Percentiles rank a stretch among this genome's conserved stretches.
These are phyloP conservation scores for Phymatocera aterrima DNA, from an alignment of 2,888 invertebrate species.

Conservation along the genomic window DNA sequence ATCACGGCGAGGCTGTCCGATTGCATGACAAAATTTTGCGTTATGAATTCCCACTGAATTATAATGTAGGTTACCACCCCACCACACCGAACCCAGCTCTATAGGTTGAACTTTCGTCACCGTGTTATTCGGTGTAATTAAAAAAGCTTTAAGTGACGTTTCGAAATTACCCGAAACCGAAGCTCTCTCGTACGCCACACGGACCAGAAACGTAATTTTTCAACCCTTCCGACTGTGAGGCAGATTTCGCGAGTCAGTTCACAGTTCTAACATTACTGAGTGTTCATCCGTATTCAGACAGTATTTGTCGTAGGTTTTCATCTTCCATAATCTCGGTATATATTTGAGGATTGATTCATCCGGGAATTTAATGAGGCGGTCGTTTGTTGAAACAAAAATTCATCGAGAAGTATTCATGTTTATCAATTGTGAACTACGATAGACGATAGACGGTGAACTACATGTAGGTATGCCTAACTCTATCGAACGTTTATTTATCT, in stretches of 20 bases:
- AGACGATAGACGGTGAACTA: no score
- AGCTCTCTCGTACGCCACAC: constrained; percentile 4
- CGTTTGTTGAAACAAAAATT: no score
- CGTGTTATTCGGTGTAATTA: constrained; percentile 34
- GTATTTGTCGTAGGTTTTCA: no score
- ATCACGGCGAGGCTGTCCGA: not conserved
- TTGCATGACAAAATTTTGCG: not conserved
- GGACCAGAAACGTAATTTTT: constrained; percentile 19
- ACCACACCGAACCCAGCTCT: no score
- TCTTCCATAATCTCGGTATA: no score
- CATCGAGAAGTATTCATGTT: no score
- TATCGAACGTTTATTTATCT: no score
- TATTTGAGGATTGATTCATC: no score
- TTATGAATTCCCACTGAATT: not conserved
- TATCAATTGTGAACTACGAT: no score
- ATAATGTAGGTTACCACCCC: constrained; percentile 20
- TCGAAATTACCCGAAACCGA: constrained; percentile 8
- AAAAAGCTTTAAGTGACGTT: constrained; percentile 29
- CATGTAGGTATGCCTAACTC: no score
- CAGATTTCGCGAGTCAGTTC: constrained; percentile 5
- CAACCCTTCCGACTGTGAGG: constrained; percentile 12
- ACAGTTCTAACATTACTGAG: not conserved
- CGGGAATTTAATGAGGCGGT: no score
- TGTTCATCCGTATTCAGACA: not conserved
- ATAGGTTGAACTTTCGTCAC: constrained; percentile 7